Conservation (phyloP, 2,888 invertebrate genomes). For the Heteromurus nitidus region DNA sequence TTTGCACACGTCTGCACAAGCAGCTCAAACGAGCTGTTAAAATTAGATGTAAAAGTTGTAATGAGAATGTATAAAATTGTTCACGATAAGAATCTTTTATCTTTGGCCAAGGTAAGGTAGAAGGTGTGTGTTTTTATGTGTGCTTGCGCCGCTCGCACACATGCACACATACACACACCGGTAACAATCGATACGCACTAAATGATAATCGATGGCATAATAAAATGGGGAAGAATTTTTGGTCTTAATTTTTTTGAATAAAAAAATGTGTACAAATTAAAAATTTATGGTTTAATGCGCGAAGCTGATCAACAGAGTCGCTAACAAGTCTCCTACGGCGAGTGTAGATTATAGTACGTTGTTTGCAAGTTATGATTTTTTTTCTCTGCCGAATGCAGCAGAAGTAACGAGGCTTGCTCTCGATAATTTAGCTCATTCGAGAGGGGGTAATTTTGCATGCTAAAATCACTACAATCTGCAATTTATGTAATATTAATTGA, state of each 20-base stretch:
- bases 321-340: too few relatives aligned
- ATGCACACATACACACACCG: too few relatives aligned
- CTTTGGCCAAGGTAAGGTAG: background rate
- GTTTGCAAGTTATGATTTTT: too few relatives aligned
- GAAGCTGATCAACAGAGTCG: background rate
- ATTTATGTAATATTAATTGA: too few relatives aligned
- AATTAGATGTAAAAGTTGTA: constrained; percentile 32
- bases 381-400: too few relatives aligned
- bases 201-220: constrained; percentile 8
- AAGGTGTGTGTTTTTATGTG: background rate
- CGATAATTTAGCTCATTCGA: too few relatives aligned
- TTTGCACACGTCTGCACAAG: background rate
- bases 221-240: background rate
- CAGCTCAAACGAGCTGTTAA: constrained; percentile 5
- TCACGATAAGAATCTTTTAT: constrained; percentile 30
- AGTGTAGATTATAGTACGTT: too few relatives aligned
- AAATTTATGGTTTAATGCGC: background rate
- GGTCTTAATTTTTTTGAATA: background rate
- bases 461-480: too few relatives aligned
- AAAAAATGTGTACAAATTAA: background rate
- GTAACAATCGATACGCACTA: constrained; percentile 32
- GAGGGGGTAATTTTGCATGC: too few relatives aligned
- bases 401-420: too few relatives aligned
- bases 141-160: background rate
- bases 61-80: constrained; percentile 9